Evolutionary conservation across 2,113 vertebrate genomes (phyloP).

Genomic region (Cinclus mexicanus): DNA sequence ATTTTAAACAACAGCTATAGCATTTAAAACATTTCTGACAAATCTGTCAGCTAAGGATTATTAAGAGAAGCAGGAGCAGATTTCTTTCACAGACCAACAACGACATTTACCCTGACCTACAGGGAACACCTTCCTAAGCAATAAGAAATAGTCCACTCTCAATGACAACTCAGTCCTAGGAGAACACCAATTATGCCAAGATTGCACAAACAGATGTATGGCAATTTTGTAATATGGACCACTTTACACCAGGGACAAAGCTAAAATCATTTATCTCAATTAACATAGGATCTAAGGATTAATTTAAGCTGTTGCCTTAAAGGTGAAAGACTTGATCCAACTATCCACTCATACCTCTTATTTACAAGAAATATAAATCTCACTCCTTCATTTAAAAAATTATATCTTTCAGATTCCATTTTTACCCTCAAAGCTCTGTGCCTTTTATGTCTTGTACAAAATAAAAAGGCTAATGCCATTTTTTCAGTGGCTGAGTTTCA

Average conservation of each 20-base stretch:
- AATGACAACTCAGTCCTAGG: constrained; percentile 53
- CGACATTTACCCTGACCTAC: constrained; percentile 5
- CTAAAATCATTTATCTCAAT: constrained; percentile 76
- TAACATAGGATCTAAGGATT: constrained; percentile 66
- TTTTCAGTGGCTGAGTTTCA: background rate
- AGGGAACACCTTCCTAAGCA: constrained; percentile 18
- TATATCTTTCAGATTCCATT: background rate
- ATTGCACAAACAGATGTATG: constrained; percentile 66
- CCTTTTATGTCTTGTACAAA: background rate
- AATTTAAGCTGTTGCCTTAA: constrained; percentile 69
- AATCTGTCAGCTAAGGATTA: background rate
- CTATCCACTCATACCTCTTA: background rate
- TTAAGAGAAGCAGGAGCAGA: background rate
- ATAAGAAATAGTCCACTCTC: constrained; percentile 34
- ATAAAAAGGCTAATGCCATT: background rate
- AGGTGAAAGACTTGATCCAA: constrained; percentile 67
- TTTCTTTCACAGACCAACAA: background rate
- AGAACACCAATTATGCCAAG: constrained; percentile 72
- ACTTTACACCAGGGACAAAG: constrained; percentile 69
- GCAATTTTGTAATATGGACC: constrained; percentile 57
- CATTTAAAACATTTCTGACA: background rate
- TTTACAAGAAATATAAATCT: background rate
- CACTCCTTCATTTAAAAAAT: background rate
- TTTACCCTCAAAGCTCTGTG: background rate
- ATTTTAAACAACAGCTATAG: background rate